Percentiles rank a stretch among this genome's conserved stretches.
phyloP scores from a whole-genome alignment of 2,888 invertebrate genomes.

The Apoda limacodes region DNA sequence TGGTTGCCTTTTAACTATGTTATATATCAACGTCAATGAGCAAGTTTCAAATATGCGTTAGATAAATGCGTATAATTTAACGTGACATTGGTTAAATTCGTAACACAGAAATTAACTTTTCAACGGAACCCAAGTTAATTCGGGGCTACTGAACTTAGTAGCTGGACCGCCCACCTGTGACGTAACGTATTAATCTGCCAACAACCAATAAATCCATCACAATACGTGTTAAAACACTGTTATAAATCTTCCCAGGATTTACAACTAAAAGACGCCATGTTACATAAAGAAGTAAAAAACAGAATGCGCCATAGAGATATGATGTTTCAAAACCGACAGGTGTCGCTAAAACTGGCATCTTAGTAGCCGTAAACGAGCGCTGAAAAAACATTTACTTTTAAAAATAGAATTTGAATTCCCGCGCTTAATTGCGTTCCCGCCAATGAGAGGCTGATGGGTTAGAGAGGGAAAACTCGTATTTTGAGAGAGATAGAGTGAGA shows the following conservation, averaged over 20 bases:
- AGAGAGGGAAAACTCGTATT: slow-evolving; percentile 37
- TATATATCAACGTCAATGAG: too few relatives aligned
- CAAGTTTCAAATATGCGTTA: too few relatives aligned
- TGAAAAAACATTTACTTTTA: slow-evolving; percentile 64
- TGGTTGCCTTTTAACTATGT: too few relatives aligned
- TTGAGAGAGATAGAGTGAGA: slow-evolving; percentile 36
- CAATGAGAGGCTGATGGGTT: slow-evolving; percentile 52
- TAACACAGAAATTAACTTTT: too few relatives aligned
- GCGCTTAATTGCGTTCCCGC: slow-evolving; percentile 63
- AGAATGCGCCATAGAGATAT: slow-evolving; percentile 21
- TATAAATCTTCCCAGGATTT: slow-evolving; percentile 53
- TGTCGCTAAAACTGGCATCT: slow-evolving; percentile 40
- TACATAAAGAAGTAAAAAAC: slow-evolving; percentile 35
- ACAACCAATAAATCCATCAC: slow-evolving; percentile 59
- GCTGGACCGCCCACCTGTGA: slow-evolving; percentile 51
- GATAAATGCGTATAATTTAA: too few relatives aligned
- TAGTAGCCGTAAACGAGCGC: slow-evolving; percentile 44
- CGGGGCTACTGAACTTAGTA: too few relatives aligned
- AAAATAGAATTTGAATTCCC: slow-evolving; percentile 68
- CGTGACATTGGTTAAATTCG: too few relatives aligned
- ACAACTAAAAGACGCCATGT: slow-evolving; percentile 39
- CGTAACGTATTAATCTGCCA: slow-evolving; percentile 22
- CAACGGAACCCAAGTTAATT: too few relatives aligned
- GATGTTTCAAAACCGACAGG: slow-evolving; percentile 30
- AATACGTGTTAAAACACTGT: slow-evolving; percentile 48